Conservation (phyloP, 2,113 vertebrate species). For the Atherinomorus stipes region DNA sequence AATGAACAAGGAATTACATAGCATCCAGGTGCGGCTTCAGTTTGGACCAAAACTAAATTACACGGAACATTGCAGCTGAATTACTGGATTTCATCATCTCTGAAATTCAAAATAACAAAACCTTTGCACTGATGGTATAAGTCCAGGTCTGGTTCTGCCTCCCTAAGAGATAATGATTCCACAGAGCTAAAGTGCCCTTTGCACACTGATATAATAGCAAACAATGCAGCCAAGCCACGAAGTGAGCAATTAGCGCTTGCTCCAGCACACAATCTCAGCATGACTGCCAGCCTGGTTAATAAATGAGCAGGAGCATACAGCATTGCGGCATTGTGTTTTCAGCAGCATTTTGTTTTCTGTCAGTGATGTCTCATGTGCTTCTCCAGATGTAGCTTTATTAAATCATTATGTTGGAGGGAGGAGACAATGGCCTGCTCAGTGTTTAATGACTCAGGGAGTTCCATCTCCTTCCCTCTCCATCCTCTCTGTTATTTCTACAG, state of each 20-base stretch:
- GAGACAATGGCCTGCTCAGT: constrained; percentile 73
- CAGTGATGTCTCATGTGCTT: constrained; percentile 62
- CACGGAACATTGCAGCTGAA: background rate
- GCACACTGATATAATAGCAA: constrained; percentile 60
- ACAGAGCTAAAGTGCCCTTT: constrained; percentile 58
- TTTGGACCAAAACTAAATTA: background rate
- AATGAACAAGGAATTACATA: background rate
- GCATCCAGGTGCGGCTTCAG: background rate
- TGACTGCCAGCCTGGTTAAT: constrained; percentile 67
- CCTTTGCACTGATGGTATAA: background rate
- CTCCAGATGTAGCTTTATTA: constrained; percentile 78
- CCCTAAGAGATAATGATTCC: constrained; percentile 37
- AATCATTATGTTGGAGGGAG: constrained; percentile 74
- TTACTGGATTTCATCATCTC: background rate
- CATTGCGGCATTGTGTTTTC: constrained; percentile 67
- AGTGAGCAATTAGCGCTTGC: constrained; percentile 71
- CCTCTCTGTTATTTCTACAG: constrained; percentile 60
- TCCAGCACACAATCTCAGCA: constrained; percentile 67
- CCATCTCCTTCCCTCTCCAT: constrained; percentile 53
- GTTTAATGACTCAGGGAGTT: constrained; percentile 75
- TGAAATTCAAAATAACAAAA: constrained; percentile 19
- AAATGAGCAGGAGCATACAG: constrained; percentile 60
- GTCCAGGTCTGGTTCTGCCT: constrained; percentile 16
- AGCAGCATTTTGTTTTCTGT: constrained; percentile 71
- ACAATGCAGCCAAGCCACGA: constrained; percentile 62